Evolutionary conservation across 1,140 invertebrate species (phyloP).

Genomic region (Dufourea novaeangliae): DNA sequence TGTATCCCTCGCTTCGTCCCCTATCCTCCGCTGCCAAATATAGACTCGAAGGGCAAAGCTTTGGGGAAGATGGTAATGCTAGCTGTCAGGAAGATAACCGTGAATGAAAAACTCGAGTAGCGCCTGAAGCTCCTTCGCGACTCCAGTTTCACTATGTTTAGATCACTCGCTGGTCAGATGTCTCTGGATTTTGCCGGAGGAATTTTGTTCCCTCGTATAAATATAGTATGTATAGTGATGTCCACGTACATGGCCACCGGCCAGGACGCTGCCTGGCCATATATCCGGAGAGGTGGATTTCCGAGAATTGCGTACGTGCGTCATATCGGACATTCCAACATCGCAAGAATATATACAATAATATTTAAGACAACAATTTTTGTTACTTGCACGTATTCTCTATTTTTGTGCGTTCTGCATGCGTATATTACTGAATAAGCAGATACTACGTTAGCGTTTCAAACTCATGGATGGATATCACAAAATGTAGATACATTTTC

Average conservation of each 20-base stretch:
- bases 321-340: too few species aligned
- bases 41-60: constrained; percentile 51
- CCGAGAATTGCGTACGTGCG: too few species aligned
- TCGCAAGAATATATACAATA: too few species aligned
- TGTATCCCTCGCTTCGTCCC: not conserved
- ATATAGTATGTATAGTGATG: not conserved
- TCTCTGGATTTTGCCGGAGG: constrained; percentile 1
- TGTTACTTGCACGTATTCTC: too few species aligned
- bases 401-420: too few species aligned
- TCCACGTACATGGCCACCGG: not conserved
- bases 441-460: too few species aligned
- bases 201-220: constrained; percentile 6
- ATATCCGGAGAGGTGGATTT: too few species aligned
- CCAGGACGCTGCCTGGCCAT: too few species aligned
- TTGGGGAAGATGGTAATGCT: constrained; percentile 21
- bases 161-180: not conserved
- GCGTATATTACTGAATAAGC: too few species aligned
- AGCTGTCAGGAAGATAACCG: constrained; percentile 32
- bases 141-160: constrained; percentile 42
- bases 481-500: too few species aligned
- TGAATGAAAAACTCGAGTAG: constrained; percentile 34
- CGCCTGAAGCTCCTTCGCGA: constrained; percentile 25
- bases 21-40: constrained; percentile 57
- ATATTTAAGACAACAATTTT: too few species aligned
- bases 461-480: too few species aligned